Evolutionary conservation across 2,113 vertebrate species (phyloP).

Genomic region (Spea bombifrons): DNA sequence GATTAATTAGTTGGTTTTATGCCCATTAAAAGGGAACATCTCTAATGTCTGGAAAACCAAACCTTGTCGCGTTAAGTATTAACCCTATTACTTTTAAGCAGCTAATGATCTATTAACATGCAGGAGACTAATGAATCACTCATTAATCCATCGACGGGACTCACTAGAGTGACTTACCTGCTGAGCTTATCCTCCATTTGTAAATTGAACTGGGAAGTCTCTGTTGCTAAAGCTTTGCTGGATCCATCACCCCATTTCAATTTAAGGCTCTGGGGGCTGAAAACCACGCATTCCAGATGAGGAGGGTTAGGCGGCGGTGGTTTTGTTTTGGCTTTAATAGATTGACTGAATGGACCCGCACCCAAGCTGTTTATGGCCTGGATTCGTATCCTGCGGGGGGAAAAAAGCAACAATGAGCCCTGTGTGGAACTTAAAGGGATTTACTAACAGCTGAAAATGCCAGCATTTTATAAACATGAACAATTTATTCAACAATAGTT

Average conservation of each 20-base stretch:
- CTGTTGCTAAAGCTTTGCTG: slow-evolving; percentile 63
- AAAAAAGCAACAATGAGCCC: neutral
- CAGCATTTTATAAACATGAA: too few relatives aligned
- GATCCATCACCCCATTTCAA: slow-evolving; percentile 75
- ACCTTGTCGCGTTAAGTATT: slow-evolving; percentile 6
- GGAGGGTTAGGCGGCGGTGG: slow-evolving; percentile 74
- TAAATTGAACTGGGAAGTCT: slow-evolving; percentile 68
- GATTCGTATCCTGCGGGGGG: slow-evolving; percentile 65
- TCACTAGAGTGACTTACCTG: slow-evolving; percentile 58
- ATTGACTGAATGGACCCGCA: slow-evolving; percentile 71
- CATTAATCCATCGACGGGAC: neutral
- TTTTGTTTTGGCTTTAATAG: slow-evolving; percentile 72
- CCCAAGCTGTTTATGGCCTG: slow-evolving; percentile 74
- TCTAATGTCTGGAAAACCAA: slow-evolving; percentile 1
- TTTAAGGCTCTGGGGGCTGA: slow-evolving; percentile 77
- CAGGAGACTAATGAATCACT: neutral
- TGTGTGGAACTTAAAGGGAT: neutral
- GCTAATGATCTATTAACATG: slow-evolving; percentile 14
- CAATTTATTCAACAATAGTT: too few relatives aligned
- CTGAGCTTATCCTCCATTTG: slow-evolving; percentile 72
- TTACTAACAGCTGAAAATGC: too few relatives aligned
- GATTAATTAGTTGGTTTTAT: neutral
- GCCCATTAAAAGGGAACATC: slow-evolving; percentile 21
- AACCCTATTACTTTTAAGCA: neutral
- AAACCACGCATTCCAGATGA: slow-evolving; percentile 69